Conservation (phyloP, 2,888 invertebrate genomes). For the Hydrotaea diabolus region DNA sequence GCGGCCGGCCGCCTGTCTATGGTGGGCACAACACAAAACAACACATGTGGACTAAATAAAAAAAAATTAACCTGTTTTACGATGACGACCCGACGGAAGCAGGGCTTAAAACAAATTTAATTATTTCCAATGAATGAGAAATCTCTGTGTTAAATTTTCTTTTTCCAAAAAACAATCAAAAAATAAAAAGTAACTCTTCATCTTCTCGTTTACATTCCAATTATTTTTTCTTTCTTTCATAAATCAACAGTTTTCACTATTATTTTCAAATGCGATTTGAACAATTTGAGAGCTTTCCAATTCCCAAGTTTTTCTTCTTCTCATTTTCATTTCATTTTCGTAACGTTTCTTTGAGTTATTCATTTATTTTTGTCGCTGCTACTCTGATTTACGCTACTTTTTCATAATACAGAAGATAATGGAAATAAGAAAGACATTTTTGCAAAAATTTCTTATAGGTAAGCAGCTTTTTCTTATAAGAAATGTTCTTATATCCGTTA, state of each 20-base stretch:
- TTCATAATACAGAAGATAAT: too few species aligned
- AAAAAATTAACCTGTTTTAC: not conserved
- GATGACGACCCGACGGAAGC: too few species aligned
- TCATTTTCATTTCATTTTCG: not conserved
- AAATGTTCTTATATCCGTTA: too few species aligned
- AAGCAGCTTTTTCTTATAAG: too few species aligned
- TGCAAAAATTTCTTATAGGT: too few species aligned
- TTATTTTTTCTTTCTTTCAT: conserved; percentile 11
- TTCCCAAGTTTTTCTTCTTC: conserved; percentile 20
- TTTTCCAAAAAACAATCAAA: not conserved
- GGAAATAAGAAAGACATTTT: too few species aligned
- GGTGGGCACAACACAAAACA: not conserved
- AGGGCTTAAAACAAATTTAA: not conserved
- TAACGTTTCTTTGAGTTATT: not conserved
- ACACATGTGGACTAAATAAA: not conserved
- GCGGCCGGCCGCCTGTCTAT: not conserved
- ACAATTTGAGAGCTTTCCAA: conserved; percentile 35
- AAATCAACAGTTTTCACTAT: conserved; percentile 39
- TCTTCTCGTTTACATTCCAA: conserved; percentile 10
- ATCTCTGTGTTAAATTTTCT: not conserved
- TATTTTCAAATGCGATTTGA: conserved; percentile 28
- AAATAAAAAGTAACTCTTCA: not conserved
- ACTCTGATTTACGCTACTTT: too few species aligned
- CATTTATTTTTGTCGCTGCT: not conserved
- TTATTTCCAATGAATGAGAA: not conserved